Conservation (phyloP, 1,140 invertebrate genomes). For the Metopolophium dirhodum region DNA sequence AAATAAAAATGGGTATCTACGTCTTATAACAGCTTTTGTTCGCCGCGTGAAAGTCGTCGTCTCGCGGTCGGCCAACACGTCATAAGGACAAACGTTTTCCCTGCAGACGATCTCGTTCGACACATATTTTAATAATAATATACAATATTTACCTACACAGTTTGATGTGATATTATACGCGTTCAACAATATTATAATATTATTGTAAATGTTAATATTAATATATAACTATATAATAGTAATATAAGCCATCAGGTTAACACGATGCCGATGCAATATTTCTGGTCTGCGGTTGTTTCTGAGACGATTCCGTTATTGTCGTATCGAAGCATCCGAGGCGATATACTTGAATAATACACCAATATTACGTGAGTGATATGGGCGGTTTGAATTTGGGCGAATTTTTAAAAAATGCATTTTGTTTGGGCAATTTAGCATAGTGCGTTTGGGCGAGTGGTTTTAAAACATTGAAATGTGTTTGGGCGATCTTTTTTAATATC, state of each 20-base stretch:
- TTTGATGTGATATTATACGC: not conserved
- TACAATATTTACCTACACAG: not conserved
- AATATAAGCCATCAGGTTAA: not conserved
- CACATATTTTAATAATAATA: not conserved
- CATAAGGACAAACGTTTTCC: not conserved
- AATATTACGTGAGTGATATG: not conserved
- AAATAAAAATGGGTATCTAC: not conserved
- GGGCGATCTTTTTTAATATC: too few species aligned
- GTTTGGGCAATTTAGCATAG: too few species aligned
- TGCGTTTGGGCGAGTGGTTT: too few species aligned
- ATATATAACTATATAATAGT: too few species aligned
- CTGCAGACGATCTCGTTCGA: not conserved
- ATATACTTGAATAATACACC: not conserved
- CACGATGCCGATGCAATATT: not conserved
- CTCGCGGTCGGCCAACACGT: not conserved
- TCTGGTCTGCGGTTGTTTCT: too few species aligned
- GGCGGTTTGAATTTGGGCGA: too few species aligned
- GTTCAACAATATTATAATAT: too few species aligned
- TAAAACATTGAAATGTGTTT: too few species aligned
- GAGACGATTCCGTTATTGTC: not conserved
- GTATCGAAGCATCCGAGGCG: not conserved
- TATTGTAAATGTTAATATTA: too few species aligned
- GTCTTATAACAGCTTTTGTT: conserved; percentile 1
- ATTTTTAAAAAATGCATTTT: too few species aligned
- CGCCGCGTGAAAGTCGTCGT: not conserved